Conservation (phyloP, 2,888 invertebrate species). For the Microplitis manilae region DNA sequence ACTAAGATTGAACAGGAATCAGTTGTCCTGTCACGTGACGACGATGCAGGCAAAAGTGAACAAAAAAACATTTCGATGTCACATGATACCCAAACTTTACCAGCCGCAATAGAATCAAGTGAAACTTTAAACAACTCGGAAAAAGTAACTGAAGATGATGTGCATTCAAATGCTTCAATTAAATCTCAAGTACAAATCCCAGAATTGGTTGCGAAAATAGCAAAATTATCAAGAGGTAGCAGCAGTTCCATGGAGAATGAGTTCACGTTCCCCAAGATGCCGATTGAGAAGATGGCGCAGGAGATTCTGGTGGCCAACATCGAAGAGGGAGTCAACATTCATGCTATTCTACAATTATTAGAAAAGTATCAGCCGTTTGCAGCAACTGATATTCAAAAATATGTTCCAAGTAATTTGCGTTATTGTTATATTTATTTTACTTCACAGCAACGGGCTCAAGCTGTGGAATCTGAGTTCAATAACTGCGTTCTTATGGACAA, state of each 20-base stretch:
- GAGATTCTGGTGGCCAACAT: constrained; percentile 64
- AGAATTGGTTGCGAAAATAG: background rate
- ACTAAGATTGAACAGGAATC: too few relatives aligned
- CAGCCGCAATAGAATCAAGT: too few relatives aligned
- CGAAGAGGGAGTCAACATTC: constrained; percentile 47
- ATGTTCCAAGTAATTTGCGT: constrained; percentile 45
- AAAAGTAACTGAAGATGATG: background rate
- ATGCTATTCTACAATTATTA: constrained; percentile 61
- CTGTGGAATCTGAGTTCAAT: constrained; percentile 56
- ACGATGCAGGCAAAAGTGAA: too few relatives aligned
- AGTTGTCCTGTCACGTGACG: too few relatives aligned
- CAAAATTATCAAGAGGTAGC: background rate
- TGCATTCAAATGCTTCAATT: background rate
- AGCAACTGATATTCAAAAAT: constrained; percentile 50
- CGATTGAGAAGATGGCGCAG: constrained; percentile 46
- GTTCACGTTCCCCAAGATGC: too few relatives aligned
- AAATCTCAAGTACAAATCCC: background rate
- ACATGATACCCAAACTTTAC: too few relatives aligned
- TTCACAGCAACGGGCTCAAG: constrained; percentile 49
- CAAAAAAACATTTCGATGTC: too few relatives aligned
- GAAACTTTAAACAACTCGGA: too few relatives aligned
- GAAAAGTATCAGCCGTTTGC: constrained; percentile 58
- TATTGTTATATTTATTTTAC: constrained; percentile 63
- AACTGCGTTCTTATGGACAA: constrained; percentile 47
- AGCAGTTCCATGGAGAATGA: too few relatives aligned